Percentiles rank a stretch among this genome's conserved stretches.
These are phyloP conservation scores for Takifugu rubripes DNA, from an alignment of 2,797 vertebrate species.

Conservation along the genomic window DNA sequence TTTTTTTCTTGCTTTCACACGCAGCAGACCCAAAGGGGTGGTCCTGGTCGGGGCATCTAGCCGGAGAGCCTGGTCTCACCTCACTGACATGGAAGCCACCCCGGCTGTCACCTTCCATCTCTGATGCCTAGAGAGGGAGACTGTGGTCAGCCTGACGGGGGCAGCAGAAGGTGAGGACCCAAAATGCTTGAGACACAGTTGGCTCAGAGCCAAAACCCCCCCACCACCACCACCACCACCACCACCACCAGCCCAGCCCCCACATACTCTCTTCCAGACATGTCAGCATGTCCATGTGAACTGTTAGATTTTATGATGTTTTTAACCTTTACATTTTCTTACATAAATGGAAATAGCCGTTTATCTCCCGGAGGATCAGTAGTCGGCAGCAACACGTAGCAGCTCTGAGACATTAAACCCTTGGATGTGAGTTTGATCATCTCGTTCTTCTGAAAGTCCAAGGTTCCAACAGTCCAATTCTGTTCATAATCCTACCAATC, in stretches of 20 bases:
- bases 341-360: slow-evolving; percentile 18
- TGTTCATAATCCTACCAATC: too few species aligned
- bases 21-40: slow-evolving; percentile 63
- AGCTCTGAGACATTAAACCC: too few species aligned
- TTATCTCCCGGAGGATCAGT: not conserved
- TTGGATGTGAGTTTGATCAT: too few species aligned
- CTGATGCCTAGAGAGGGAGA: slow-evolving; percentile 59
- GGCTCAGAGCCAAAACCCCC: slow-evolving; percentile 69
- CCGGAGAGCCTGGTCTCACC: slow-evolving; percentile 69
- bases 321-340: slow-evolving; percentile 61
- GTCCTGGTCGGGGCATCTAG: slow-evolving; percentile 62
- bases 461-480: too few species aligned
- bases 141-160: slow-evolving; percentile 63
- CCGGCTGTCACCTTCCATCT: slow-evolving; percentile 73
- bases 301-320: slow-evolving; percentile 69
- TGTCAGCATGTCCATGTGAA: slow-evolving; percentile 52
- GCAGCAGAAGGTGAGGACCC: slow-evolving; percentile 67
- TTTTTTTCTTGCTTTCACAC: slow-evolving; percentile 52
- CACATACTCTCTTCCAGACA: slow-evolving; percentile 39
- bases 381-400: too few species aligned
- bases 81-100: slow-evolving; percentile 72
- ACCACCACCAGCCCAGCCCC: not conserved
- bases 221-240: not conserved
- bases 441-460: too few species aligned
- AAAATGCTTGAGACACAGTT: slow-evolving; percentile 73